Evolutionary conservation across 1,140 invertebrate species (phyloP).

Genomic region (Potamilus streckersoni): DNA sequence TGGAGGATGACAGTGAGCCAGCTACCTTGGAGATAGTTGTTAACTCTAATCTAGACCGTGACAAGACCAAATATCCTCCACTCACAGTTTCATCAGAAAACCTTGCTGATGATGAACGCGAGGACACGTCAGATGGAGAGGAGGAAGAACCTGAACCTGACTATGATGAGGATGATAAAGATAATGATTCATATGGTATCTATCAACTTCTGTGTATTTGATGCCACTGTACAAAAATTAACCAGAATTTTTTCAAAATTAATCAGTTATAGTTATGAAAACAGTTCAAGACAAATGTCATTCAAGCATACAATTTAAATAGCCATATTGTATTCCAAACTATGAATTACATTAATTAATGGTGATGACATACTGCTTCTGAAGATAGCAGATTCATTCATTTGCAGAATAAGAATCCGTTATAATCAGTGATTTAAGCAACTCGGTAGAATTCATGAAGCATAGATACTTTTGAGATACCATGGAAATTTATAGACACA

Average conservation of each 20-base stretch:
- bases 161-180: constrained; percentile 41
- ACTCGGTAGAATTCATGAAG: too few species aligned
- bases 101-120: constrained; percentile 60
- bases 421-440: too few species aligned
- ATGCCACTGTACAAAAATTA: constrained; percentile 18
- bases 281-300: constrained; percentile 1
- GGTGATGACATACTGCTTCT: too few species aligned
- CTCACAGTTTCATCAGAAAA: constrained; percentile 48
- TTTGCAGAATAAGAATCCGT: too few species aligned
- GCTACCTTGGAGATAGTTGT: constrained; percentile 1
- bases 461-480: too few species aligned
- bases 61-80: constrained; percentile 14
- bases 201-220: constrained; percentile 1
- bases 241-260: too few species aligned
- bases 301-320: neutral
- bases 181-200: constrained; percentile 7
- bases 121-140: constrained; percentile 61
- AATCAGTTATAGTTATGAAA: neutral
- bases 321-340: neutral
- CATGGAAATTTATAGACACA: too few species aligned
- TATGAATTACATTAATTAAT: too few species aligned
- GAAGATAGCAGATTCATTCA: too few species aligned
- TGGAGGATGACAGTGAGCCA: constrained; percentile 33
- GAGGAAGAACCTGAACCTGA: constrained; percentile 52
- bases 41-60: too few species aligned